Evolutionary conservation across 2,113 vertebrate genomes (phyloP).

Genomic region (Dunckerocampus dactyliophorus): DNA sequence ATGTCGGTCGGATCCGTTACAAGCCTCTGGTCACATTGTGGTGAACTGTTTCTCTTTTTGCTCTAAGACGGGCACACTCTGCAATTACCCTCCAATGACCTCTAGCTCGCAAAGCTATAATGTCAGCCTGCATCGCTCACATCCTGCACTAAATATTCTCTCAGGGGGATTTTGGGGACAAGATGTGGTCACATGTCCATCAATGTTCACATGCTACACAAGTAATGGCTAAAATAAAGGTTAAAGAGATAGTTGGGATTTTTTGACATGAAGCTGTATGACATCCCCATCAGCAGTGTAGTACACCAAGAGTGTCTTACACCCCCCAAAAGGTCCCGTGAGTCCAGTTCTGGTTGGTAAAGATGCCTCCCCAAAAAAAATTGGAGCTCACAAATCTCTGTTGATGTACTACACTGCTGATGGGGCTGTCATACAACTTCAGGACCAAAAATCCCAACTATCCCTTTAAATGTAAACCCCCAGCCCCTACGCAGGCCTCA

Average conservation of each 20-base stretch:
- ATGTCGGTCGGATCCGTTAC: neutral
- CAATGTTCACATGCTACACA: conserved; percentile 48
- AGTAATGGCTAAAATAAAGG: conserved; percentile 44
- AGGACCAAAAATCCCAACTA: no score
- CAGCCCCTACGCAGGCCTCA: conserved; percentile 31
- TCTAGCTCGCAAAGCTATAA: conserved; percentile 28
- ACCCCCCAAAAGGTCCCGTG: no score
- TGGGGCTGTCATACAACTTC: no score
- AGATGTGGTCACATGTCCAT: conserved; percentile 40
- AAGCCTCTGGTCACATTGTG: conserved; percentile 15
- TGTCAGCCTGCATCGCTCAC: conserved; percentile 43
- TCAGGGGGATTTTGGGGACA: conserved; percentile 8
- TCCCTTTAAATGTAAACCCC: neutral
- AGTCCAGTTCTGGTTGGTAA: no score
- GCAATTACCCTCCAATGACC: conserved; percentile 47
- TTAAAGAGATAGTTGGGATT: no score
- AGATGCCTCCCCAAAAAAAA: no score
- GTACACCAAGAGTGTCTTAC: no score
- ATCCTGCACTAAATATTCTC: conserved; percentile 14
- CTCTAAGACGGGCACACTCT: conserved; percentile 12
- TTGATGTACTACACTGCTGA: no score
- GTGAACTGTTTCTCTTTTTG: conserved; percentile 24
- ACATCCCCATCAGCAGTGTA: no score
- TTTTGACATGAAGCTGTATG: no score
- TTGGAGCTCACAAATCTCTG: no score